Conservation (phyloP, 2,113 vertebrate species). For the Myotis yumanensis region DNA sequence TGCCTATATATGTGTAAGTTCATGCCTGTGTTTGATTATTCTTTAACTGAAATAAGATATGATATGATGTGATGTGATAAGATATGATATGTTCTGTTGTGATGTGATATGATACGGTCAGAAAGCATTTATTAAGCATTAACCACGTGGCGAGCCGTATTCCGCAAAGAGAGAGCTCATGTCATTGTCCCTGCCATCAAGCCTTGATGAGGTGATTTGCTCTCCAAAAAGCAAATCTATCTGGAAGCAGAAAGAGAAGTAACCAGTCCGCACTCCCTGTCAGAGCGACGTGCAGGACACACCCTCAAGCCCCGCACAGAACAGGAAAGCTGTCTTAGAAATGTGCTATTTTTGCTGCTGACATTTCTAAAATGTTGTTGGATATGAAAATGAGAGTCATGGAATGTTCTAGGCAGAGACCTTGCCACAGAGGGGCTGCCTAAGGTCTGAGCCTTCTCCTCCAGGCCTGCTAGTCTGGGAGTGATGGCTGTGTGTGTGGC, state of each 20-base stretch:
- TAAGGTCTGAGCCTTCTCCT: not conserved
- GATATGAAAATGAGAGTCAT: not conserved
- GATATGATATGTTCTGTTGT: not conserved
- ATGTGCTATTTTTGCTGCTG: not conserved
- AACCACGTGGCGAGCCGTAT: not conserved
- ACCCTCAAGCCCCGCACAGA: not conserved
- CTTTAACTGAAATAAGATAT: not conserved
- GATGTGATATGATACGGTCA: not conserved
- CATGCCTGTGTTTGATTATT: not conserved
- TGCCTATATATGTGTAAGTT: not conserved
- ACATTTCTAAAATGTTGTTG: not conserved
- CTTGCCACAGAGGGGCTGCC: not conserved
- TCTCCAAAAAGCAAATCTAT: not conserved
- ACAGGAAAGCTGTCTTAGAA: not conserved
- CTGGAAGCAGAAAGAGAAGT: not conserved
- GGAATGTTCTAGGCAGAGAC: not conserved
- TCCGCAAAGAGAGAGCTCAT: not conserved
- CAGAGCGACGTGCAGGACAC: not conserved
- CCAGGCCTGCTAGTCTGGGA: not conserved
- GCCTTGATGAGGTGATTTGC: not conserved
- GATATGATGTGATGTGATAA: not conserved
- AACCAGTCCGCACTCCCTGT: not conserved
- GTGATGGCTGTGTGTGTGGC: not conserved
- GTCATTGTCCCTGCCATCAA: not conserved
- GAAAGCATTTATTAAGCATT: not conserved